These are phyloP conservation scores for Lasioglossum pauxillum DNA, from an alignment of 2,888 invertebrate species.

Conservation along the genomic window DNA sequence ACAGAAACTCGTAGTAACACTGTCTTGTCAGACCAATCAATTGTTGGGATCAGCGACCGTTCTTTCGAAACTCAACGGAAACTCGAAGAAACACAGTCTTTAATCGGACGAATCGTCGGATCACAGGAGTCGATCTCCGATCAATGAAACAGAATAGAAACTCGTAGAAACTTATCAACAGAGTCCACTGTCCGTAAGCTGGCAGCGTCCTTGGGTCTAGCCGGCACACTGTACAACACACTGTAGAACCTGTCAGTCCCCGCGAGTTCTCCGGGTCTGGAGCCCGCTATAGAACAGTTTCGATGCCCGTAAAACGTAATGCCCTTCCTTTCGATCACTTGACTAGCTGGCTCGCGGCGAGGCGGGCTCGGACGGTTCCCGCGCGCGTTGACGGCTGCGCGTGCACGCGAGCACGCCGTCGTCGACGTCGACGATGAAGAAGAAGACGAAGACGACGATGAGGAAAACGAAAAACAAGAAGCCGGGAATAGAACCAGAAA, in stretches of 20 bases:
- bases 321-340: slow-evolving; percentile 65
- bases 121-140: not conserved
- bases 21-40: not conserved
- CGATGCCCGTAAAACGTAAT: slow-evolving; percentile 64
- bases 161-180: not conserved
- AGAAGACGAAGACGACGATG: not conserved
- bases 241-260: not conserved
- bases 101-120: not conserved
- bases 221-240: not conserved
- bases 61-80: not conserved
- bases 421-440: slow-evolving; percentile 14
- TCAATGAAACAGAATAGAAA: not conserved
- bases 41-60: not conserved
- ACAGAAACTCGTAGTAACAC: not conserved
- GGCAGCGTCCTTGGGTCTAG: not conserved
- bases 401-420: slow-evolving; percentile 5
- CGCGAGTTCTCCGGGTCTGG: not conserved
- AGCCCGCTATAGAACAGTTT: not conserved
- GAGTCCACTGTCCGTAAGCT: not conserved
- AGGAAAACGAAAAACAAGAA: not conserved
- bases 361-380: not conserved
- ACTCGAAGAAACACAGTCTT: not conserved
- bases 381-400: not conserved
- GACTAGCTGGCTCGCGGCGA: slow-evolving; percentile 56
- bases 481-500: slow-evolving; percentile 48